phyloP scores from a whole-genome alignment of 2,113 vertebrate genomes.

The Pongo abelii region DNA sequence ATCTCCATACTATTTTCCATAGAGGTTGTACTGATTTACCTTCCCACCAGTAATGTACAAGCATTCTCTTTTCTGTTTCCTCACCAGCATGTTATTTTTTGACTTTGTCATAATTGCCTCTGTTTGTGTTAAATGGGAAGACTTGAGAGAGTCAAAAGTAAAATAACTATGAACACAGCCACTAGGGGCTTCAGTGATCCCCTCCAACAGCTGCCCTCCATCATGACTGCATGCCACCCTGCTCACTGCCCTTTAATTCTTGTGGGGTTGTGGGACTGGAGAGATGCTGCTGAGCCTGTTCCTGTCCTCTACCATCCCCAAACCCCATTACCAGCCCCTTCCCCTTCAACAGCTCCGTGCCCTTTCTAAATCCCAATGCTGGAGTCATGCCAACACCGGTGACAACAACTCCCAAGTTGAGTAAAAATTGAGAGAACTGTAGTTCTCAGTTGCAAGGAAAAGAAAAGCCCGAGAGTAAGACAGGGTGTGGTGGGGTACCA shows the following conservation, averaged over 20 bases:
- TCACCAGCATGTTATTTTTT: too few relatives aligned
- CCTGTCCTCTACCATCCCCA: not conserved
- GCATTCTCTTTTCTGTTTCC: too few relatives aligned
- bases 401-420: not conserved
- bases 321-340: not conserved
- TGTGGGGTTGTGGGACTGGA: not conserved
- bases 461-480: not conserved
- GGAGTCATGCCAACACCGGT: rapidly evolving
- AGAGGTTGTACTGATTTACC: too few relatives aligned
- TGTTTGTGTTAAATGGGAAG: not conserved
- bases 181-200: not conserved
- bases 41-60: too few relatives aligned
- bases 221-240: too few relatives aligned
- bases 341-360: too few relatives aligned
- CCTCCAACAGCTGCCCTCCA: not conserved
- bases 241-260: not conserved
- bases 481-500: rapidly evolving
- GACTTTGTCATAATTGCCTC: too few relatives aligned
- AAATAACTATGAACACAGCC: not conserved
- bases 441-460: not conserved
- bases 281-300: not conserved
- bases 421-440: not conserved
- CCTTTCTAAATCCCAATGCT: not conserved
- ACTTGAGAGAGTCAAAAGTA: not conserved
- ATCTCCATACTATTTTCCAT: too few relatives aligned